Evolutionary conservation across 2,888 invertebrate species (phyloP), one percentile per base, ranked within the genome.

Genomic region (Melanotus villosus): DNA sequence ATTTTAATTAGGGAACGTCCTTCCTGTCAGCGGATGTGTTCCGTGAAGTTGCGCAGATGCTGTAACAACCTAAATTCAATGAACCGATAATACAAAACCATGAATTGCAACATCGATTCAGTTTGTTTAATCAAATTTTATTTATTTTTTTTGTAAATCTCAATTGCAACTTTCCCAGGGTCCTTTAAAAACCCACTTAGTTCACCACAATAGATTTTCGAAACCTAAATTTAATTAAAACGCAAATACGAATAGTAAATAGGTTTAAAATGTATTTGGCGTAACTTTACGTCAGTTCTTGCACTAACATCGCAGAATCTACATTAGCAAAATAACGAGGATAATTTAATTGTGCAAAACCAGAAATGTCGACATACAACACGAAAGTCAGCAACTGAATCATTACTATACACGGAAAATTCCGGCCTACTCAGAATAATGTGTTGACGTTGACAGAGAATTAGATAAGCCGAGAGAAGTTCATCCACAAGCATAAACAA

Each of bases 11-110:
- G 54, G 45, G 62, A 62, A 67, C 54, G 67, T 67, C 67, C 67
- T 67, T 67, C 67, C 67, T 60, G 62, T 47, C 30, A 47, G 52
- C 67, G 67, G 59, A 60, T 65, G 45, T 56, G 64, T 65, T 65
- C 64, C 64, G 32, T 56, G 54, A 43, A 56, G 56, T 45, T 64
- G 54, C 26, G 18, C 52, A 65, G 65, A 57, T 57, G 47, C 56
- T 65, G 43, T 38, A 63, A 57, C 59, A 66, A 60, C 59, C 52
- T 32, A 60, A 60, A 52, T 66, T 66, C 45, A 60, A 66, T 66
- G 66, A 60, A 66, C 66, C 66, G 59, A 59, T 54, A 54, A 57
- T 32, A 16, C 32, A 3, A 34, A 41, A 18, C 26, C 26, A 26
- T 41, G 41, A 16, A 41, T 41, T 41, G 18, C 41, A 18, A 5